Evolutionary conservation across 2,888 invertebrate species (phyloP).

Genomic region (Neuroscelio doddi): DNA sequence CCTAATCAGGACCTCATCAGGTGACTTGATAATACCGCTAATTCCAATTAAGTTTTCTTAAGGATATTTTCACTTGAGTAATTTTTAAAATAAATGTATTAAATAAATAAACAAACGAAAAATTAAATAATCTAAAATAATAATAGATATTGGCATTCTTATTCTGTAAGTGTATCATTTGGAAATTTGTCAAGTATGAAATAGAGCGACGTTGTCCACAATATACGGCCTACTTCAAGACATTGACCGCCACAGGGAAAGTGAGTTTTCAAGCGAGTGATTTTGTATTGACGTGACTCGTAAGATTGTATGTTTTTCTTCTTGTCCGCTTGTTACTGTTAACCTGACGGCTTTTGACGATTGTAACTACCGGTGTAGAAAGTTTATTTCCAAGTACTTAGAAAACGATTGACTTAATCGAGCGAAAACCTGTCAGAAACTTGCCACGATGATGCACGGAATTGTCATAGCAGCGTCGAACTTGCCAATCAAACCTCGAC

Average conservation of each 20-base stretch:
- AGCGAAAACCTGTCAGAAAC: neutral
- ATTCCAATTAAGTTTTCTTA: too few species aligned
- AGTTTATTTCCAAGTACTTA: slow-evolving; percentile 28
- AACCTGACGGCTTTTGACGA: slow-evolving; percentile 20
- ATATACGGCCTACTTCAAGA: slow-evolving; percentile 34
- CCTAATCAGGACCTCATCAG: too few species aligned
- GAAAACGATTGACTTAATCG: neutral
- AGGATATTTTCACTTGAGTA: too few species aligned
- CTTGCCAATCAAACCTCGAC: slow-evolving; percentile 21
- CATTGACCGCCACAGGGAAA: slow-evolving; percentile 46
- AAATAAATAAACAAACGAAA: too few species aligned
- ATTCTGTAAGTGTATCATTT: slow-evolving; percentile 21
- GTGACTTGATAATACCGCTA: too few species aligned
- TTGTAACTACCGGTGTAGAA: slow-evolving; percentile 25
- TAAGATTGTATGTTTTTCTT: slow-evolving; percentile 22
- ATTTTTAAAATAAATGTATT: too few species aligned
- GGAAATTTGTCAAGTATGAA: slow-evolving; percentile 39
- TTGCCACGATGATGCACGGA: neutral
- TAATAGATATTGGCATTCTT: slow-evolving; percentile 7
- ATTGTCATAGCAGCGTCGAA: slow-evolving; percentile 14
- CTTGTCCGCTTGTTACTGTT: slow-evolving; percentile 16
- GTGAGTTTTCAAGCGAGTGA: slow-evolving; percentile 38
- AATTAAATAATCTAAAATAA: neutral
- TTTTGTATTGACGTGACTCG: slow-evolving; percentile 30
- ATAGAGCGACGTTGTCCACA: slow-evolving; percentile 29